Conservation (phyloP, 2,888 invertebrate genomes). For the Chaetoderma sp. region DNA sequence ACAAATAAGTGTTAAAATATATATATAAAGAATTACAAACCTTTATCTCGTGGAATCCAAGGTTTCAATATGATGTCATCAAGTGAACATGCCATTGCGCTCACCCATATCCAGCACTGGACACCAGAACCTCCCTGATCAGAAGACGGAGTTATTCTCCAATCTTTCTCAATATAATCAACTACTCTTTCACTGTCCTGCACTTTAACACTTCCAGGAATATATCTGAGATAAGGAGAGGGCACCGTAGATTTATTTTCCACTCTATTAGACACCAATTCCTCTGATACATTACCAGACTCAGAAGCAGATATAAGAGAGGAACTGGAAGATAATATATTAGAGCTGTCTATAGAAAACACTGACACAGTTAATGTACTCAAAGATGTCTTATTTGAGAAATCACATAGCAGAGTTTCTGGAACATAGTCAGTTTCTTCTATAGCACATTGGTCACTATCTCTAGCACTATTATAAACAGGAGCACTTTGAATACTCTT, state of each 20-base stretch:
- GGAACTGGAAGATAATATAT: too few relatives aligned
- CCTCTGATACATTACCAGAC: too few relatives aligned
- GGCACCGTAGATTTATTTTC: too few relatives aligned
- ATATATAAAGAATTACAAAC: too few relatives aligned
- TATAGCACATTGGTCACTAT: neutral
- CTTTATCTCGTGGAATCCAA: constrained; percentile 32
- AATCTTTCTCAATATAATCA: neutral
- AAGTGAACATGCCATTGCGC: constrained; percentile 36
- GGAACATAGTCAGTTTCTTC: neutral
- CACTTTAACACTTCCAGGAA: neutral
- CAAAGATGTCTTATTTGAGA: neutral
- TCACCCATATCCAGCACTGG: constrained; percentile 41
- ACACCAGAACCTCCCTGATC: neutral
- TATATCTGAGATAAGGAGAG: neutral
- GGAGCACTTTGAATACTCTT: neutral
- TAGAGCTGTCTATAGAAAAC: too few relatives aligned
- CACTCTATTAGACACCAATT: too few relatives aligned
- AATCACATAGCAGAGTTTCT: neutral
- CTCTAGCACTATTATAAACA: neutral
- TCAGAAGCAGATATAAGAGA: too few relatives aligned
- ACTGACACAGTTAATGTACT: too few relatives aligned
- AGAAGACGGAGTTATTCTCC: neutral
- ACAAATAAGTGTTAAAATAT: too few relatives aligned
- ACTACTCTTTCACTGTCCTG: neutral
- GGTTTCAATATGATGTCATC: constrained; percentile 35